Evolutionary conservation across 1,140 invertebrate species (phyloP), one percentile per base, ranked within the genome.

Genomic region (Batillaria attramentaria): DNA sequence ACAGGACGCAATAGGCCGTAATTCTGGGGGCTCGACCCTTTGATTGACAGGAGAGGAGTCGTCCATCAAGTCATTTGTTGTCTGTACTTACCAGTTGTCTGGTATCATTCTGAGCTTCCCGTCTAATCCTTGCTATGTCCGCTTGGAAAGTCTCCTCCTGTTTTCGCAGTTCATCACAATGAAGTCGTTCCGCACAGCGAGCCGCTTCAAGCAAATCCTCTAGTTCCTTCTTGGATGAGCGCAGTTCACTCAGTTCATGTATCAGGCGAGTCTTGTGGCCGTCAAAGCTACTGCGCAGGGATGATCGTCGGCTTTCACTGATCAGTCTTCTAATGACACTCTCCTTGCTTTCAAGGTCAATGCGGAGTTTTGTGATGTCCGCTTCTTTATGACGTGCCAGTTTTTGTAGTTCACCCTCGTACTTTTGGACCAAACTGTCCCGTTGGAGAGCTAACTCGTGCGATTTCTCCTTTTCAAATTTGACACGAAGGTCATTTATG

Each of bases 71-170:
- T 24, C 35, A 28, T 50, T 28, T n/a, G 62, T 18, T 65, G 24
- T 50, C n/a, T n/a, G n/a, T 20, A 79, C 83, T 84, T 69, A 86
- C 85, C 85, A 86, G 68, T 5, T 83, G 72, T 33, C 81, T 78
- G 50, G 80, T 79, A 57, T 86, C 83, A 4, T 72, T 6, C 62
- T 84, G 79, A 3, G 79, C 65, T 28, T 84, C 81, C 62, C 79
- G 70, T 57, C 75, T 77, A 24, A 86, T 68, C n/a, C 65, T 78
- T 1, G 77, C n/a, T n/a, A 86, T 31, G 50, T 84, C 85, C n/a
- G 68, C 57, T 65, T 84, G 79, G 42, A 78, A 81, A 28, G 18
- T 74, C 37, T 84, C 81, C 16, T 74, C 74, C 16, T 65, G 74
- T 76, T 70, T 78, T 24, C 79, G 72, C 57, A 86, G 73, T 37